Base-by-base conservation (phyloP, 2,113 vertebrate species). In the Sphyrna mokarran region DNA sequence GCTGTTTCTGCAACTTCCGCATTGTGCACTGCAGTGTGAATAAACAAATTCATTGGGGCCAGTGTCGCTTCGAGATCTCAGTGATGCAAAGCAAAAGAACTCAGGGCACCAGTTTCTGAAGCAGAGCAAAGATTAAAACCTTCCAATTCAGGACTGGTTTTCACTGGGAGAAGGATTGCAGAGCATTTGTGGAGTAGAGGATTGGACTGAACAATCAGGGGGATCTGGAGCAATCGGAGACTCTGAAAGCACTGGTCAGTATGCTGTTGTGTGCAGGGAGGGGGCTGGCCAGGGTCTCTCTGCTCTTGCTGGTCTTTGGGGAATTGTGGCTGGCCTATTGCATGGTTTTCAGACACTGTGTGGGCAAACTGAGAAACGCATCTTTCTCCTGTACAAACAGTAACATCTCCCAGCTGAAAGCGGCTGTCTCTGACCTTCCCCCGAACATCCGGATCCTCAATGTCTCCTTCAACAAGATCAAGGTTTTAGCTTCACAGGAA, bases 401-500 rank as follows among this genome's bases (percentile, higher is more conserved):
- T 58, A 29, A 10, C 0, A 95, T 96, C 61, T 11, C 20, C 0
- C 10, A 78, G 14, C 69, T 29, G 23, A 11, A 63, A 43, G 58
- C 43, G 14, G 80, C 9, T 40, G 37, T 96, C 13, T 85, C 63
- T 22, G 96, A 96, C 95, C 40, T 96, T 37, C 96, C 95, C 5
- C 13, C 61, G 18, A 33, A 95, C 20, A 37, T 85, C 70, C n/a
- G 29, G 86, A 76, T 61, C 11, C 95, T 96, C 8, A 96, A 96
- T 72, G 23, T 96, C 13, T 94, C 96, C 61, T 20, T 10, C 61
- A 96, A 96, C 87, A 0, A 8, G 40, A 80, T 96, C 43, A 61
- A 33, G 22, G 10, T 2, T 37, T 68, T 96, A 29, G 70, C 66
- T 14, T 8, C n/a, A 0, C 20, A 37, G 3, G 22, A 63, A 29